Base-by-base conservation (phyloP, 2,113 vertebrate genomes). In the Otolemur garnettii region DNA sequence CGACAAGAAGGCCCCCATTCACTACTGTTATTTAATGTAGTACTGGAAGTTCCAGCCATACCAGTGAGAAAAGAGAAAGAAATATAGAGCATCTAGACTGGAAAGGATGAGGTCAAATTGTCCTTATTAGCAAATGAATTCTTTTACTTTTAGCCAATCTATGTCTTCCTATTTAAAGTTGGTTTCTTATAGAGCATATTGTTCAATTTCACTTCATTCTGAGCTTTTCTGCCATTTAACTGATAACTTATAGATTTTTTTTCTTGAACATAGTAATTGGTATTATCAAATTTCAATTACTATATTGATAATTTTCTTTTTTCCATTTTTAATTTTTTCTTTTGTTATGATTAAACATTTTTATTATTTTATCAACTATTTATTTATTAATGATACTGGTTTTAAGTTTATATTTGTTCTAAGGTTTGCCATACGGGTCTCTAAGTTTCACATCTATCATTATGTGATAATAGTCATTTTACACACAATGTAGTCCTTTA, bases 381-480 rank as follows among this genome's bases (percentile, higher is more conserved):
- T 45, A 2, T 7, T 94, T 62, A 26, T 45, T 81, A n/a, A 62
- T 75, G n/a, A 74, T 26, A 66, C 1, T 21, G 7, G 19, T 35
- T 90, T 84, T 24, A 55, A 15, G 12, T 74, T 81, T 87, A 64
- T 55, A 72, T 19, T 60, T 62, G 6, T 59, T 89, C 62, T 69
- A 60, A 42, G 22, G n/a, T 77, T 95, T 72, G 57, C 12, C 79
- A 18, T 64, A 45, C 35, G 22, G 11, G 26, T 68, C 19, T 80
- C 74, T 80, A 92, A 57, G 59, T 90, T 93, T 81, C 21, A 75
- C 33, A 75, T 95, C 26, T 68, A 55, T 53, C 35, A 66, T 80
- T 57, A 55, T 55, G 14, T 55, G 53, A 55, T 55, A 85, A 80
- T n/a, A 26, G 45, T 42, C 22, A 59, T 12, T 81, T 57, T 1